Conservation (phyloP, 2,888 invertebrate species). For the Acleris laterana region DNA sequence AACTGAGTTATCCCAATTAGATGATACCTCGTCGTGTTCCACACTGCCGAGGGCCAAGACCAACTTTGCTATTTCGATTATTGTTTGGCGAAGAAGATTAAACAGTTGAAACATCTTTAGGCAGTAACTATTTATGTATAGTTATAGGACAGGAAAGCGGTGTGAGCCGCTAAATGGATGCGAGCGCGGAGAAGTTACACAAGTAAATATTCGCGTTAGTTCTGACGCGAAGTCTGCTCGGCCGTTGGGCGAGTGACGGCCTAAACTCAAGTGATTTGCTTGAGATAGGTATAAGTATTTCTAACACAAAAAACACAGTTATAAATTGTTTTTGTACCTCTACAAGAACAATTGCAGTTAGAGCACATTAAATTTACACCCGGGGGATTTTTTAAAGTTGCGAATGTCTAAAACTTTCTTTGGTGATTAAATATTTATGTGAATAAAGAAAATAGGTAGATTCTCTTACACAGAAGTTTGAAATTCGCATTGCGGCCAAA, state of each 20-base stretch:
- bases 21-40: slow-evolving; percentile 3
- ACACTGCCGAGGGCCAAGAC: slow-evolving; percentile 1
- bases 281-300: too few relatives aligned
- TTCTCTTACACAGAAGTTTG: too few relatives aligned
- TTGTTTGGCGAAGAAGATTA: slow-evolving; percentile 16
- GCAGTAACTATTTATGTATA: slow-evolving; percentile 8
- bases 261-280: too few relatives aligned
- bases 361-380: too few relatives aligned
- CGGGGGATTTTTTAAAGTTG: too few relatives aligned
- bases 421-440: too few relatives aligned
- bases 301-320: too few relatives aligned
- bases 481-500: too few relatives aligned
- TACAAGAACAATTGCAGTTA: too few relatives aligned
- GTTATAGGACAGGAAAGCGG: slow-evolving; percentile 9
- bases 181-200: slow-evolving; percentile 15
- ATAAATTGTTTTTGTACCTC: too few relatives aligned
- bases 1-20: not conserved
- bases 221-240: slow-evolving; percentile 2
- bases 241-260: not conserved
- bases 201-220: slow-evolving; percentile 7
- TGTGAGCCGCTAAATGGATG: slow-evolving; percentile 2
- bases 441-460: too few relatives aligned
- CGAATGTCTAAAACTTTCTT: too few relatives aligned
- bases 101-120: slow-evolving; percentile 8
- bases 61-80: slow-evolving; percentile 17